Base-by-base conservation (phyloP, 2,888 invertebrate species). In the Apomyelois bistriatella region DNA sequence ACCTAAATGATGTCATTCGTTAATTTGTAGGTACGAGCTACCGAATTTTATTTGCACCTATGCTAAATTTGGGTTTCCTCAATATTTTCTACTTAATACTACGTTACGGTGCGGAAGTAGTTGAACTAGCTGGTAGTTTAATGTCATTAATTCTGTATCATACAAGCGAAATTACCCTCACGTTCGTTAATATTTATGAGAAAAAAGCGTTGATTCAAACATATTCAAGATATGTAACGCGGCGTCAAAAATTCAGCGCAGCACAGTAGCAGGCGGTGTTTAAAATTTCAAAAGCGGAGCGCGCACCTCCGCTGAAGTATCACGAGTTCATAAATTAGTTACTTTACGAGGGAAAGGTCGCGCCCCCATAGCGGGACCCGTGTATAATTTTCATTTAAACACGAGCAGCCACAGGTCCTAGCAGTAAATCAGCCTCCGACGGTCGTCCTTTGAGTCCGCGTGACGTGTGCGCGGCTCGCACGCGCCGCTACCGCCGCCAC, bases 381-480 rank as follows among this genome's bases (percentile, higher is more conserved):
- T 82, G 83, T 84, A 84, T 84, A 87, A 86, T 86, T 86, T 85
- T 82, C 83, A 81, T 85, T 85, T 83, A 82, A 84, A 83, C 83
- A 81, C 78, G 74, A 72, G 70, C 80, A 79, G 79, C 82, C 79
- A 82, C 84, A 83, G 82, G 85, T 85, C 80, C 80, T 72, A 61
- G 73, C 72, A 71, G 83, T 86, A 86, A 86, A 86, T 87, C 86
- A 86, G 82, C 72, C 22, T 64, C 74, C 72, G 72, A 70, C 69
- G 79, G 76, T 66, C 72, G 73, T 75, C 80, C 76, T 82, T 79
- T 74, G 74, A 76, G 68, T 66, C 64, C 58, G 62, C 62, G 64
- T 64, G 69, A 65, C 65, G 68, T 58, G 58, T 59, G 60, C 63
- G 58, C 55, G 41, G 55, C 58, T 57, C 56, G 63, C 59, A 55